Base-by-base conservation (phyloP, 2,113 vertebrate species). In the Oostethus manadensis region DNA sequence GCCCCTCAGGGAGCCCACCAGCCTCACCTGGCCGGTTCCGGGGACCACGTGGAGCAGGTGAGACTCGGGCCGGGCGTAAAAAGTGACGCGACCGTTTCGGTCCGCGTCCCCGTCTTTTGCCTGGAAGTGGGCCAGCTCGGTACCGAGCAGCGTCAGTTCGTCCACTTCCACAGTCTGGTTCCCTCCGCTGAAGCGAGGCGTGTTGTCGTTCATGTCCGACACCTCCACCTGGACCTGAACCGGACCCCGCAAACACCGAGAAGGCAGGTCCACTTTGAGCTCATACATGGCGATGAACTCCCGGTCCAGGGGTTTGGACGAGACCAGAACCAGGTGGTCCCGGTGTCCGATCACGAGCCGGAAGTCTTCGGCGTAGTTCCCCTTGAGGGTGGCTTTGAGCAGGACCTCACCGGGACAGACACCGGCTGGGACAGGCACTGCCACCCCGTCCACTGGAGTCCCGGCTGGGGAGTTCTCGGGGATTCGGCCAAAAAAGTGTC, bases 201-300 rank as follows among this genome's bases (percentile, higher is more conserved):
- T 68, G 67, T 88, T 90, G 78, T 89, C 90, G 71, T 92, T 92
- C 53, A 68, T 56, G 76, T 90, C 88, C 38, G 87, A 65, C 23
- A 91, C 85, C 6, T 89, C 78, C 2, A 92, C 80, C 57, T 79
- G 79, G 2, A 93, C 29, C 13, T 56, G 51, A 18, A 76, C 77
- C 10, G 73, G 21, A 54, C 66, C 58, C 3, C 46, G 40, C 54
- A 21, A 51, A 42, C 85, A 87, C 1, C n/a, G 53, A 15, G 80
- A 73, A 14, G 85, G 66, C 48, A 80, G 64, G 48, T 74, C 62
- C 64, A 85, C 75, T 16, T 15, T 51, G 58, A 93, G 66, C 56
- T 70, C 57, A 74, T 91, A 91, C 66, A 63, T 77, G 10, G 88
- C 70, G 6, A 84, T 88, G 18, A 82, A 78, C 74, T 90, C 89